Percentiles rank a stretch among this genome's conserved stretches.
Evolutionary conservation across 2,888 invertebrate genomes (phyloP).

Genomic region (Ferdinandea cuprea): DNA sequence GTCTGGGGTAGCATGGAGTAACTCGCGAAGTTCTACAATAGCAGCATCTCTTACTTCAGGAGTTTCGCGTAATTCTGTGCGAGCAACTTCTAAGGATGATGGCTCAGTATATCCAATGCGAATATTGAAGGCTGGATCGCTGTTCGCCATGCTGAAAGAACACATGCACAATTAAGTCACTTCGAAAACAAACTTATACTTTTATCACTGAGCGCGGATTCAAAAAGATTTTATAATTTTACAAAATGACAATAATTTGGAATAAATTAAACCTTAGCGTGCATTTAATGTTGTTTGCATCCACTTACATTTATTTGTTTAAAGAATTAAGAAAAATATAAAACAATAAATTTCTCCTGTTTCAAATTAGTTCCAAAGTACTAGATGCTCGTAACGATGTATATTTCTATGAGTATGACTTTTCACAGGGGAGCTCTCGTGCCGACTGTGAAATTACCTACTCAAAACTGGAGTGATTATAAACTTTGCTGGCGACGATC

Average conservation of each 20-base stretch:
- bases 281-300: slow-evolving; percentile 32
- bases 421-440: slow-evolving; percentile 57
- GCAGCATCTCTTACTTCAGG: slow-evolving; percentile 87
- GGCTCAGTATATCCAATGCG: slow-evolving; percentile 85
- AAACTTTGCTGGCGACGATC: slow-evolving; percentile 44
- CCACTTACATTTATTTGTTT: slow-evolving; percentile 59
- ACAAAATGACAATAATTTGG: slow-evolving; percentile 32
- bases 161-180: slow-evolving; percentile 8
- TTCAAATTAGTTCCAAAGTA: not conserved
- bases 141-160: slow-evolving; percentile 79
- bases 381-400: not conserved
- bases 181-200: slow-evolving; percentile 7
- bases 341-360: slow-evolving; percentile 13
- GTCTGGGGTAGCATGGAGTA: slow-evolving; percentile 88
- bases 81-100: slow-evolving; percentile 86
- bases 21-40: slow-evolving; percentile 85
- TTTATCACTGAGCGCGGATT: not conserved
- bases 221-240: slow-evolving; percentile 19
- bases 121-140: slow-evolving; percentile 84
- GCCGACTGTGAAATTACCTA: slow-evolving; percentile 51
- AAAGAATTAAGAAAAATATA: not conserved
- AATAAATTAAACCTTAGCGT: slow-evolving; percentile 41
- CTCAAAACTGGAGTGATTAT: slow-evolving; percentile 66
- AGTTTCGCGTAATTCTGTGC: slow-evolving; percentile 88
- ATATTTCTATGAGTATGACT: slow-evolving; percentile 42